Percentiles rank a stretch among this genome's conserved stretches.
These are phyloP conservation scores for Grammatotria lemairii DNA, from an alignment of 2,113 vertebrate species.

Conservation along the genomic window DNA sequence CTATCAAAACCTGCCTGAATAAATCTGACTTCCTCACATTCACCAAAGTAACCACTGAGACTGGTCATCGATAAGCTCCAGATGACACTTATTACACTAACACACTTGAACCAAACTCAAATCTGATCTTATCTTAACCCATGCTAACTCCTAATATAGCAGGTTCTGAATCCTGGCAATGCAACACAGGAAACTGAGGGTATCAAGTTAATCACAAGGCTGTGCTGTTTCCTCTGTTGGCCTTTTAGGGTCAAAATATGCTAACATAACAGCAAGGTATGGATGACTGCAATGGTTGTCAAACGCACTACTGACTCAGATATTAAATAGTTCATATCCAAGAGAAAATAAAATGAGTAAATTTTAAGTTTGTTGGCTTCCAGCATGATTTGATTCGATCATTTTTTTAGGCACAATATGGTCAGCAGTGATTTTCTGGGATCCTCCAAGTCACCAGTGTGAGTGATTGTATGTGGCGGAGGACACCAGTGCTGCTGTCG, in stretches of 20 bases:
- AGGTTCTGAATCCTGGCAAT: neutral
- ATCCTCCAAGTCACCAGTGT: neutral
- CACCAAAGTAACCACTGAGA: neutral
- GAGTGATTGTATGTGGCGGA: neutral
- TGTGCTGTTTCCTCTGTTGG: neutral
- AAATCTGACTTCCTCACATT: neutral
- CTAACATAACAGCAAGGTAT: neutral
- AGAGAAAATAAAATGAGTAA: neutral
- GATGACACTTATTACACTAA: neutral
- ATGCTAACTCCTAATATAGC: constrained; percentile 37
- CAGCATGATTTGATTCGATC: neutral
- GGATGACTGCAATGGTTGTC: neutral
- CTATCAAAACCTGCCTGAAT: neutral
- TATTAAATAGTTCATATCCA: neutral
- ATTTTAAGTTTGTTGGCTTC: neutral
- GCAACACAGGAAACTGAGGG: neutral
- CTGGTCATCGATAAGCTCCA: neutral
- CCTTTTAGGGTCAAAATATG: constrained; percentile 38
- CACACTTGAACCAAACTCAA: neutral
- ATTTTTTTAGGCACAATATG: neutral
- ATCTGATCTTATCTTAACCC: constrained; percentile 12
- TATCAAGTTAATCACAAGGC: neutral
- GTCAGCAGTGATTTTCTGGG: neutral
- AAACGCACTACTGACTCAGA: neutral
- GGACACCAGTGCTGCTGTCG: neutral